Percentiles rank a stretch among this genome's conserved stretches.
Evolutionary conservation across 1,140 invertebrate genomes (phyloP).

Genomic region (Steinernema khuongi): DNA sequence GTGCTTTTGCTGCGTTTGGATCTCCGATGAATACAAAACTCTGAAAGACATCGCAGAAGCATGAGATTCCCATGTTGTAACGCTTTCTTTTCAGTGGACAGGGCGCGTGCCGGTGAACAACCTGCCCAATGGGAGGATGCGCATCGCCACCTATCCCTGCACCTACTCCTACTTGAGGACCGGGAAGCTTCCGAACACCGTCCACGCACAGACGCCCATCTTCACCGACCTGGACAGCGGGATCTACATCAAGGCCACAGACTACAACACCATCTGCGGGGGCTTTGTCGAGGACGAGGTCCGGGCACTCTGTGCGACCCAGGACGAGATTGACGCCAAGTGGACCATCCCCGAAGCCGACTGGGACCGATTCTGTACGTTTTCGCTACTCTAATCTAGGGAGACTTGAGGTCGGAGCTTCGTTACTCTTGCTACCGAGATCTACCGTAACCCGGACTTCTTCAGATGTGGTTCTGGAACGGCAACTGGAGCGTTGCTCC

Average conservation of each 20-base stretch:
- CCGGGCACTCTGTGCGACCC: slow-evolving; percentile 32
- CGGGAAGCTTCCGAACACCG: slow-evolving; percentile 39
- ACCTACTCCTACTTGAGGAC: slow-evolving; percentile 51
- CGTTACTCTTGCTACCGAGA: no score
- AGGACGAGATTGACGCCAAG: slow-evolving; percentile 32
- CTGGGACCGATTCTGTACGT: slow-evolving; percentile 84
- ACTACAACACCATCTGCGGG: slow-evolving; percentile 46
- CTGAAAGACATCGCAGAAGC: not conserved
- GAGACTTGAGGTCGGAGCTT: no score
- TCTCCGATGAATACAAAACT: no score
- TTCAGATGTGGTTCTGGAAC: slow-evolving; percentile 72
- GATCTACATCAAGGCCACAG: slow-evolving; percentile 43
- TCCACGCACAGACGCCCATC: slow-evolving; percentile 43
- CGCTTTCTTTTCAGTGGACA: slow-evolving; percentile 42
- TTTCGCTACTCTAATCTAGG: not conserved
- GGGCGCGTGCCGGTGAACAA: slow-evolving; percentile 44
- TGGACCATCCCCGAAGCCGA: slow-evolving; percentile 50
- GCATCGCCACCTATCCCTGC: slow-evolving; percentile 52
- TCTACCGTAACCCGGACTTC: no score
- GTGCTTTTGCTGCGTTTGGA: no score
- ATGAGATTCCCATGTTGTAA: not conserved
- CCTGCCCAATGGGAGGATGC: slow-evolving; percentile 44
- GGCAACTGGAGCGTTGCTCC: slow-evolving; percentile 77
- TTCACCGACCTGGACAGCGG: slow-evolving; percentile 41
- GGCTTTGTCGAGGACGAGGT: slow-evolving; percentile 51